Conservation (phyloP, 1,140 invertebrate species). For the Drosophila bipectinata region DNA sequence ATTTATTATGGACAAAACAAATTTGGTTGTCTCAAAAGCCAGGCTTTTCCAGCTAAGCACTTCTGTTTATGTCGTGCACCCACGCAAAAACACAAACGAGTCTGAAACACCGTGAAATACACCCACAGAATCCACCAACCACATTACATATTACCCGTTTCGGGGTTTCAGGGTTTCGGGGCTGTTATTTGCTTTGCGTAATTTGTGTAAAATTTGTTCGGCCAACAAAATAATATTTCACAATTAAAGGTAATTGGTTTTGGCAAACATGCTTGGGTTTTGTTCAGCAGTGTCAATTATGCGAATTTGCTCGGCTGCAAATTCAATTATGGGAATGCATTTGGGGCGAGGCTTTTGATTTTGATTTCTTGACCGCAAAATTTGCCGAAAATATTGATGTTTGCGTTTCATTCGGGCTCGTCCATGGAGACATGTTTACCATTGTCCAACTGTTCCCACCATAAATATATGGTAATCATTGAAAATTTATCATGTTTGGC, state of each 20-base stretch:
- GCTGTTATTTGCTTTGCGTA: conserved; percentile 56
- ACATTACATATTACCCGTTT: conserved; percentile 54
- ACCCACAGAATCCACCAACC: conserved; percentile 30
- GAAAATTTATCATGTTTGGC: conserved; percentile 34
- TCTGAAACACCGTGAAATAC: conserved; percentile 6
- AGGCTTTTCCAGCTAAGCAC: background rate
- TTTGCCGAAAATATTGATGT: conserved; percentile 31
- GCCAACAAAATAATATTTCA: conserved; percentile 67
- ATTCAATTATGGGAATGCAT: conserved; percentile 61
- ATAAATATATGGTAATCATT: conserved; percentile 39
- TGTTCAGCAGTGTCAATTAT: conserved; percentile 48
- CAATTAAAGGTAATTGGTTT: conserved; percentile 78
- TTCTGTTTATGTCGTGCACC: background rate
- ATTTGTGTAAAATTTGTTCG: conserved; percentile 61
- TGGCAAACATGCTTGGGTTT: conserved; percentile 39
- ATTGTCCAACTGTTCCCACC: conserved; percentile 16
- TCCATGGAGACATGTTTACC: conserved; percentile 23
- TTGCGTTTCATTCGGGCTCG: conserved; percentile 35
- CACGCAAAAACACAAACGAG: conserved; percentile 4
- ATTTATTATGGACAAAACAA: background rate
- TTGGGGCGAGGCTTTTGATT: conserved; percentile 45
- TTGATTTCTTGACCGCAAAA: conserved; percentile 36
- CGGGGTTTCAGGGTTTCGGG: conserved; percentile 5
- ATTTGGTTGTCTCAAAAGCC: background rate
- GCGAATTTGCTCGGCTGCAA: conserved; percentile 45